Percentiles rank a stretch among this genome's conserved stretches.
phyloP scores from a whole-genome alignment of 2,888 invertebrate genomes.

The Drosophila austrosaltans region DNA sequence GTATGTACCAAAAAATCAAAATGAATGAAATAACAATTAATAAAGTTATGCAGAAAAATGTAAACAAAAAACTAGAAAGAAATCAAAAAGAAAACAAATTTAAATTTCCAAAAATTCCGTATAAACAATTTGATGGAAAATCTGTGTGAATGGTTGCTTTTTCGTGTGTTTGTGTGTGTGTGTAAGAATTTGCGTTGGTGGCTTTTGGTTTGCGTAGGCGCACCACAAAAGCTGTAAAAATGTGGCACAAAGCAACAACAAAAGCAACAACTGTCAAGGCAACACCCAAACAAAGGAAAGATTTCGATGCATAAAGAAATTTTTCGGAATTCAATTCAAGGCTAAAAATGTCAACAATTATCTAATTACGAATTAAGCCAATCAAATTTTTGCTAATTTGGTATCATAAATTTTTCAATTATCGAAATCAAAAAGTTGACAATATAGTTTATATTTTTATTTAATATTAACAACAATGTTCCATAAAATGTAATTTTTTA shows the following conservation, averaged over 20 bases:
- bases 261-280: neutral
- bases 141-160: neutral
- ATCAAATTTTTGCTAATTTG: too few relatives aligned
- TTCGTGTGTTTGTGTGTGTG: conserved; percentile 16
- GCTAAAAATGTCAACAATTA: neutral
- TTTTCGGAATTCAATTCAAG: neutral
- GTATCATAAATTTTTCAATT: neutral
- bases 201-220: conserved; percentile 53
- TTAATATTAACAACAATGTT: too few relatives aligned
- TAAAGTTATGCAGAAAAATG: conserved; percentile 11
- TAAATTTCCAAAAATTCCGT: neutral
- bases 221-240: conserved; percentile 46
- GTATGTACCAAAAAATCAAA: neutral
- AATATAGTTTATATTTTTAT: too few relatives aligned
- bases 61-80: neutral
- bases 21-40: conserved; percentile 2
- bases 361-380: too few relatives aligned
- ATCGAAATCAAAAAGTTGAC: neutral
- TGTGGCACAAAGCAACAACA: conserved; percentile 33
- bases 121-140: conserved; percentile 24
- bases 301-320: conserved; percentile 1
- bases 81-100: conserved; percentile 7
- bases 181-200: conserved; percentile 63
- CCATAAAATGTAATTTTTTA: too few relatives aligned
- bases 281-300: conserved; percentile 10